Conservation (phyloP, 2,888 invertebrate species). For the Aquatica leii region DNA sequence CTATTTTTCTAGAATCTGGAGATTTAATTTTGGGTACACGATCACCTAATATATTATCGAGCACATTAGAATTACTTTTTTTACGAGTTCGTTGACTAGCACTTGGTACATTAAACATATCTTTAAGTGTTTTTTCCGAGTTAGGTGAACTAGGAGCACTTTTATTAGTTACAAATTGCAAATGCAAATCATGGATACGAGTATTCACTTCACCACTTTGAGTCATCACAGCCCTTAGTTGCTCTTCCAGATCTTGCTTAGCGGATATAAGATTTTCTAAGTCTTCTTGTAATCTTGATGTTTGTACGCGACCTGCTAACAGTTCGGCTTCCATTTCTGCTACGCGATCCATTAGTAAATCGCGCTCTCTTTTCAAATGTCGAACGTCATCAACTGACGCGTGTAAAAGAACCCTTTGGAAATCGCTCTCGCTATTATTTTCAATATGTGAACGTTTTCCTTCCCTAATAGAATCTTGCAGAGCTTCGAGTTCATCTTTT, state of each 20-base stretch:
- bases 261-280: slow-evolving; percentile 66
- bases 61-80: slow-evolving; percentile 64
- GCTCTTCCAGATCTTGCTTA: slow-evolving; percentile 69
- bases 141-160: slow-evolving; percentile 57
- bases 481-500: slow-evolving; percentile 67
- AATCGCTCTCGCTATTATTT: slow-evolving; percentile 49
- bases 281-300: slow-evolving; percentile 71
- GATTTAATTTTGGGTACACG: slow-evolving; percentile 70
- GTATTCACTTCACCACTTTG: slow-evolving; percentile 68
- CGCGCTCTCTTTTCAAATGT: slow-evolving; percentile 75
- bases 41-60: slow-evolving; percentile 74
- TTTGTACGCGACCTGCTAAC: slow-evolving; percentile 70
- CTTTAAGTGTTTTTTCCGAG: slow-evolving; percentile 35
- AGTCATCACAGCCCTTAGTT: slow-evolving; percentile 65
- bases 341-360: slow-evolving; percentile 75
- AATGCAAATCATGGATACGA: slow-evolving; percentile 65
- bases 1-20: slow-evolving; percentile 78
- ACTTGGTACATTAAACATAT: slow-evolving; percentile 41
- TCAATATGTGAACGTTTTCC: slow-evolving; percentile 35
- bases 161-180: slow-evolving; percentile 61
- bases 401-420: slow-evolving; percentile 55
- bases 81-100: slow-evolving; percentile 52
- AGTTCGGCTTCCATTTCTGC: slow-evolving; percentile 81
- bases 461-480: slow-evolving; percentile 65
- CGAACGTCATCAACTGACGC: slow-evolving; percentile 66